Evolutionary conservation across 1,140 invertebrate species (phyloP).

Genomic region (Eubasilissa regina): DNA sequence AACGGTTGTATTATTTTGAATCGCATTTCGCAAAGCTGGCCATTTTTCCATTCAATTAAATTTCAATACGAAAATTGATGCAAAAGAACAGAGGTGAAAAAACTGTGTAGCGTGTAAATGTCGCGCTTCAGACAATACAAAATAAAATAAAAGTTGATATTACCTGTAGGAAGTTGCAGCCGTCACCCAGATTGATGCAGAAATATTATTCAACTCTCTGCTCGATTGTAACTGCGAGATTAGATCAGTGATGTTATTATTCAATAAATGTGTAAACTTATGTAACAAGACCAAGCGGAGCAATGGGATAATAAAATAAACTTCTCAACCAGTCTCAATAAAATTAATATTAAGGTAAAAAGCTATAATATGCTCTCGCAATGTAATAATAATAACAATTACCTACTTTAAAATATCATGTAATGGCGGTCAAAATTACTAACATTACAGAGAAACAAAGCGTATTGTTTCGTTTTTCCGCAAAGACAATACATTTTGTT

Average conservation of each 20-base stretch:
- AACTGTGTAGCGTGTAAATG: conserved; percentile 33
- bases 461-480: no score
- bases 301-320: no score
- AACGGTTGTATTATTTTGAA: background rate
- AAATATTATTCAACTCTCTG: conserved; percentile 19
- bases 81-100: background rate
- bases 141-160: conserved; percentile 11
- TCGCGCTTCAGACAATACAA: background rate
- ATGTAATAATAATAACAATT: no score
- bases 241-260: conserved; percentile 8
- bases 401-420: no score
- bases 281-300: background rate
- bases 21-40: conserved; percentile 20
- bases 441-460: no score
- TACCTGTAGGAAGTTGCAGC: conserved; percentile 12
- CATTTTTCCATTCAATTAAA: conserved; percentile 25
- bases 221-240: background rate
- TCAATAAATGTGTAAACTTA: background rate
- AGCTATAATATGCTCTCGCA: no score
- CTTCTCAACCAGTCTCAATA: no score
- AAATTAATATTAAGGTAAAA: no score
- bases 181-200: conserved; percentile 27
- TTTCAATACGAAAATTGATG: conserved; percentile 27
- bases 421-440: no score
- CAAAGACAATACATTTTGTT: no score